Percentiles rank a stretch among this genome's conserved stretches.
phyloP scores from a whole-genome alignment of 2,113 vertebrate genomes.

The Micronycteris hirsuta region DNA sequence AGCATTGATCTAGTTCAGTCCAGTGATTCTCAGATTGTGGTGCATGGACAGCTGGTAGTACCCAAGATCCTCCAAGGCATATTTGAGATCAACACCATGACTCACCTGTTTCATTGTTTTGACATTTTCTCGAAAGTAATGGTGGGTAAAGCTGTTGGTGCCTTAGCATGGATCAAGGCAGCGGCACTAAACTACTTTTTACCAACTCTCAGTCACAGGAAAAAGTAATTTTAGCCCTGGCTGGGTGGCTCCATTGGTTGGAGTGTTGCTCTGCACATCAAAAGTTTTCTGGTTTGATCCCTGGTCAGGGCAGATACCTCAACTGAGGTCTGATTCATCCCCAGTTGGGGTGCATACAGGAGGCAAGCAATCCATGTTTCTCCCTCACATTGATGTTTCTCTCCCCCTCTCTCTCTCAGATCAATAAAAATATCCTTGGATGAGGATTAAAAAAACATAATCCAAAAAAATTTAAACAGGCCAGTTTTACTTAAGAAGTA shows the following conservation, averaged over 20 bases:
- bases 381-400: too few species aligned
- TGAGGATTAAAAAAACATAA: too few species aligned
- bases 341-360: too few species aligned
- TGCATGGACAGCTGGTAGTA: neutral
- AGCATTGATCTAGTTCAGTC: neutral
- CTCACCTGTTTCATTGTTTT: neutral
- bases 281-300: too few species aligned
- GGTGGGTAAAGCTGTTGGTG: neutral
- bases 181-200: neutral
- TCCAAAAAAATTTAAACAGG: neutral
- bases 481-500: neutral
- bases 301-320: too few species aligned
- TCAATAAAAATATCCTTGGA: too few species aligned
- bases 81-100: neutral
- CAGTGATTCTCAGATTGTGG: neutral
- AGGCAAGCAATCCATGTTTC: too few species aligned
- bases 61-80: neutral
- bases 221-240: neutral
- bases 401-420: too few species aligned
- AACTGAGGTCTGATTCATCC: too few species aligned
- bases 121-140: neutral
- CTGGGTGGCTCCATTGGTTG: too few species aligned
- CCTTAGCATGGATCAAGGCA: neutral
- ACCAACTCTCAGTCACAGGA: neutral
- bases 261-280: too few species aligned